These are phyloP conservation scores for Clarias laeviceps DNA, from an alignment of 2,797 vertebrate genomes.

Conservation along the genomic window DNA sequence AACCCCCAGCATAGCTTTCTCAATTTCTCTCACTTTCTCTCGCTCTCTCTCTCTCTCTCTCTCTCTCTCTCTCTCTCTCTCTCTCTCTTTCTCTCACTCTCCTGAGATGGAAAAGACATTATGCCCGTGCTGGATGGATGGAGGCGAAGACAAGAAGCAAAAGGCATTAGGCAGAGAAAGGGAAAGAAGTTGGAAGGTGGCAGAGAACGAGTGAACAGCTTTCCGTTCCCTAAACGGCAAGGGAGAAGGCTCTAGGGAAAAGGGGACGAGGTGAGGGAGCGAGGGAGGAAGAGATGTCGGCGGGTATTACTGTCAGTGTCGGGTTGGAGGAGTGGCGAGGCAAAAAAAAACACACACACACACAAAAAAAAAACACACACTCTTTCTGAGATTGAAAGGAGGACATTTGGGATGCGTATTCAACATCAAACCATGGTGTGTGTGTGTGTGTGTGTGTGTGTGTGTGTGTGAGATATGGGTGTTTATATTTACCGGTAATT, in stretches of 20 bases:
- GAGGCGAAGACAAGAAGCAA: conserved; percentile 57
- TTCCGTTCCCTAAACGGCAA: conserved; percentile 71
- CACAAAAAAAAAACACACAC: conserved; percentile 30
- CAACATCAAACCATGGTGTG: background rate
- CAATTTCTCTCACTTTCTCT: background rate
- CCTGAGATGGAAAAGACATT: conserved; percentile 71
- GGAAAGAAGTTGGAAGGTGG: conserved; percentile 45
- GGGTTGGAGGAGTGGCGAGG: conserved; percentile 65
- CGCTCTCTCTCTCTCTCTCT: conserved; percentile 43
- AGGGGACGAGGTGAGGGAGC: conserved; percentile 65
- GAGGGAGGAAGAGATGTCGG: conserved; percentile 71
- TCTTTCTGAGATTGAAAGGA: conserved; percentile 44
- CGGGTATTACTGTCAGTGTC: conserved; percentile 78
- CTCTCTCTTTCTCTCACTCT: conserved; percentile 41
- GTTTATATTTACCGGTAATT: conserved; percentile 18
- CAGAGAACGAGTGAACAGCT: conserved; percentile 75
- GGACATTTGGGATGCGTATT: conserved; percentile 40
- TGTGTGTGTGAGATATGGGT: background rate
- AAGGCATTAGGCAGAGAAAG: conserved; percentile 64
- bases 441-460: conserved; percentile 21
- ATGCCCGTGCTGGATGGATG: conserved; percentile 55
- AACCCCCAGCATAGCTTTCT: conserved; percentile 29
- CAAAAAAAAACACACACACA: conserved; percentile 23
- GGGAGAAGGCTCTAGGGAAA: conserved; percentile 65
- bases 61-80: background rate